Evolutionary conservation across 2,113 vertebrate species (phyloP).

Genomic region (Catharus fuscescens): DNA sequence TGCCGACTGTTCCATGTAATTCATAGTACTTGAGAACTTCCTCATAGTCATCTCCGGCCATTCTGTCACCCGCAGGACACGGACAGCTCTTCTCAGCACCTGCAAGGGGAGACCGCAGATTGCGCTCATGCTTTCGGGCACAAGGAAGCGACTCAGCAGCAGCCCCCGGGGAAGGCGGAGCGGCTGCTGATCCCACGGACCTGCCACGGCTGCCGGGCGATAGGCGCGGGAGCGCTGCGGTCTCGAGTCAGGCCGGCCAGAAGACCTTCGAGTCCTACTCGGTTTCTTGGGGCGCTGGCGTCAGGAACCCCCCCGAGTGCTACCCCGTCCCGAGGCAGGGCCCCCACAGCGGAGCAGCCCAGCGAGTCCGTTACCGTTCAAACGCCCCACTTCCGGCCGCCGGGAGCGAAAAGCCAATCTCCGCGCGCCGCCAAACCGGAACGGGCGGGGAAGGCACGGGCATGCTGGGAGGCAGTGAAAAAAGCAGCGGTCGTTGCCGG

Average conservation of each 20-base stretch:
- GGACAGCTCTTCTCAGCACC: not conserved
- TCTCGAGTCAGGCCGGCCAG: too few species aligned
- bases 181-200: not conserved
- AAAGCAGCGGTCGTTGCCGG: rapidly evolving
- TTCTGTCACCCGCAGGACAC: not conserved
- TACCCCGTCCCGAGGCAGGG: not conserved
- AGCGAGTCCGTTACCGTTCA: not conserved
- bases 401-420: not conserved
- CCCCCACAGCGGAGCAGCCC: rapidly evolving
- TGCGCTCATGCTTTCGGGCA: too few species aligned
- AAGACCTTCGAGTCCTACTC: too few species aligned
- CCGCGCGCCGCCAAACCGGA: not conserved
- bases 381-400: not conserved
- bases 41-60: slow-evolving; percentile 66
- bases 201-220: not conserved
- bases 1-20: slow-evolving; percentile 76
- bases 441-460: rapidly evolving
- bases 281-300: not conserved
- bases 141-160: not conserved
- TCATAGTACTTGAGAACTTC: slow-evolving; percentile 80
- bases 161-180: not conserved
- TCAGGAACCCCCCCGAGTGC: not conserved
- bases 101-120: not conserved
- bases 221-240: too few species aligned
- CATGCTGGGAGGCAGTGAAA: rapidly evolving